These are phyloP conservation scores for Teleogryllus oceanicus DNA, from an alignment of 2,888 invertebrate species.

Conservation along the genomic window DNA sequence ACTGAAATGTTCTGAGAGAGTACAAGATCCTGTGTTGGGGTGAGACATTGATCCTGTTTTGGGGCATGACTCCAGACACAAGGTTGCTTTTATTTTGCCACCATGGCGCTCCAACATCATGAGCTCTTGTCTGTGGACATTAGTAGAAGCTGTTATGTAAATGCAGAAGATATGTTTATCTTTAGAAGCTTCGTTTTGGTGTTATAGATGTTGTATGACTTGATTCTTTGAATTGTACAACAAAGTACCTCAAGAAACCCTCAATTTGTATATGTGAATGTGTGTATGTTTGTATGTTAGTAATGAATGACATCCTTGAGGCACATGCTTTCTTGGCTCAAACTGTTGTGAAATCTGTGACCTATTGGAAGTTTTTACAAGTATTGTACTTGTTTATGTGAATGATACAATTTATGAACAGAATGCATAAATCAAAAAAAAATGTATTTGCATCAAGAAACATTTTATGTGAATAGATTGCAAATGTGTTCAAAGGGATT, in stretches of 20 bases:
- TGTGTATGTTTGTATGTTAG: not conserved
- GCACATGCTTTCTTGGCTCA: not conserved
- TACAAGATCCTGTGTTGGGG: not conserved
- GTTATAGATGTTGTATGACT: constrained; percentile 18
- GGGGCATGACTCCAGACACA: no score
- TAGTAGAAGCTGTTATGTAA: not conserved
- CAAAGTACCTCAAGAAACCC: constrained; percentile 6
- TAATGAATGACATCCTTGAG: not conserved
- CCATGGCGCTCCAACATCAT: no score
- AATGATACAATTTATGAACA: not conserved
- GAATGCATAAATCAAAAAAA: not conserved
- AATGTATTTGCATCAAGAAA: not conserved
- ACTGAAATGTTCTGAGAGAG: not conserved
- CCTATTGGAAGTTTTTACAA: not conserved
- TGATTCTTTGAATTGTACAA: not conserved
- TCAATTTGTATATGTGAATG: not conserved
- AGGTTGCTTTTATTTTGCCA: no score
- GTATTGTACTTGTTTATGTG: not conserved
- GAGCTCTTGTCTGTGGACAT: not conserved
- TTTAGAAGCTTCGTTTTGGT: constrained; percentile 18
- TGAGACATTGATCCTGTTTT: no score
- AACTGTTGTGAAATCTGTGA: not conserved
- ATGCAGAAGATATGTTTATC: constrained; percentile 10
- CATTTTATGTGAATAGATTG: constrained; percentile 18
- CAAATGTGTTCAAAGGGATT: constrained; percentile 6